Conservation (phyloP, 2,888 invertebrate genomes). For the Helicoverpa assulta region DNA sequence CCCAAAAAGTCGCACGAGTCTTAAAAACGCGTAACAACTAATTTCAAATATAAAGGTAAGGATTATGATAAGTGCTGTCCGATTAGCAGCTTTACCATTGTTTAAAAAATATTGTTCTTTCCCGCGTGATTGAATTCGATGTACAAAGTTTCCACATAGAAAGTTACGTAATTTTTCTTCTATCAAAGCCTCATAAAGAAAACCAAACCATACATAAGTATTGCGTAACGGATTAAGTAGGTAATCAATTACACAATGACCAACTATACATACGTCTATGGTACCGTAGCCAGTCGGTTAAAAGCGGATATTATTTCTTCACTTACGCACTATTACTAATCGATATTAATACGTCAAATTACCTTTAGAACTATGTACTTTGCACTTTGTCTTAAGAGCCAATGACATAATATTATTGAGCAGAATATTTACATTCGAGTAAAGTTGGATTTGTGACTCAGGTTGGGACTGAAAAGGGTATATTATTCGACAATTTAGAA, state of each 20-base stretch:
- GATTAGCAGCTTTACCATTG: no score
- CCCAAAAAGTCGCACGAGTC: no score
- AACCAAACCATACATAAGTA: constrained; percentile 23
- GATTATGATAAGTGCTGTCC: background rate
- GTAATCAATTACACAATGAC: constrained; percentile 35
- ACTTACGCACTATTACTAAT: background rate
- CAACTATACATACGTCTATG: constrained; percentile 6
- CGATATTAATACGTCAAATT: constrained; percentile 1
- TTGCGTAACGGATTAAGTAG: constrained; percentile 35
- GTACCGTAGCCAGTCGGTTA: background rate
- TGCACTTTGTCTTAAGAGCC: no score
- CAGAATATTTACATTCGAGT: no score
- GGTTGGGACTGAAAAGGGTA: no score
- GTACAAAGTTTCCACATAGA: constrained; percentile 23
- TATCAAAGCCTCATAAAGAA: constrained; percentile 40
- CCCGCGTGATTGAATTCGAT: background rate
- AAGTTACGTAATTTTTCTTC: constrained; percentile 32
- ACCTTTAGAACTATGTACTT: no score
- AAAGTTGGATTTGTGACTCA: no score
- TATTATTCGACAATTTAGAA: no score
- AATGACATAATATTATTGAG: no score
- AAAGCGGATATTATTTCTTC: background rate
- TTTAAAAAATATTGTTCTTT: no score
- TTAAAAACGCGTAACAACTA: no score
- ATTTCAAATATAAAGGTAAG: no score